Percentiles rank a stretch among this genome's conserved stretches.
These are phyloP conservation scores for Phalacrocorax aristotelis DNA, from an alignment of 2,113 vertebrate genomes.

Conservation along the genomic window DNA sequence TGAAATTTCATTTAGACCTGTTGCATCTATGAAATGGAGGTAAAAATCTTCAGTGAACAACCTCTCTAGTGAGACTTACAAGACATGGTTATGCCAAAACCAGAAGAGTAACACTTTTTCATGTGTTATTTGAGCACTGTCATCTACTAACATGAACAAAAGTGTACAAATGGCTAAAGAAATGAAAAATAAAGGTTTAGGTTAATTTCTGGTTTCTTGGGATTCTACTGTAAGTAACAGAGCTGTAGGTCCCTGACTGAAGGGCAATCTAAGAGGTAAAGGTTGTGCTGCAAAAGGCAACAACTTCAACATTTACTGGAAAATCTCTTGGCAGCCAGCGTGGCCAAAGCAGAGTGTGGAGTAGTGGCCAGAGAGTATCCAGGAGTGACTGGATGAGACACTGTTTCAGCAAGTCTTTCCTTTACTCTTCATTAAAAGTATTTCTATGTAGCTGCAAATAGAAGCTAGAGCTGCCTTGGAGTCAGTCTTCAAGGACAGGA, in stretches of 20 bases:
- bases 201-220: neutral
- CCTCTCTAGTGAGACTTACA: neutral
- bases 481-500: neutral
- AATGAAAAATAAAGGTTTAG: neutral
- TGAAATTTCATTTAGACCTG: neutral
- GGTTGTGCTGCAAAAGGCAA: neutral
- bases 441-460: conserved; percentile 40
- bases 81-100: neutral
- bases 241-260: neutral
- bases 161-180: neutral
- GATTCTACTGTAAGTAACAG: neutral
- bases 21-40: neutral
- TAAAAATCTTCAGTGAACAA: neutral
- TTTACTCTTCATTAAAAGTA: conserved; percentile 45
- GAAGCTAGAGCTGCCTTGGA: neutral
- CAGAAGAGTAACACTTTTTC: neutral
- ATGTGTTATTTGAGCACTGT: neutral
- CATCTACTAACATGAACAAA: neutral
- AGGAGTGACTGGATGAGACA: conserved; percentile 34
- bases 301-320: conserved; percentile 31
- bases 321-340: conserved; percentile 3
- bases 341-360: neutral
- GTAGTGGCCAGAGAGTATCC: conserved; percentile 28
- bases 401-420: conserved; percentile 55
- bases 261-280: neutral